Conservation (phyloP, 1,140 invertebrate genomes). For the Aethina tumida region DNA sequence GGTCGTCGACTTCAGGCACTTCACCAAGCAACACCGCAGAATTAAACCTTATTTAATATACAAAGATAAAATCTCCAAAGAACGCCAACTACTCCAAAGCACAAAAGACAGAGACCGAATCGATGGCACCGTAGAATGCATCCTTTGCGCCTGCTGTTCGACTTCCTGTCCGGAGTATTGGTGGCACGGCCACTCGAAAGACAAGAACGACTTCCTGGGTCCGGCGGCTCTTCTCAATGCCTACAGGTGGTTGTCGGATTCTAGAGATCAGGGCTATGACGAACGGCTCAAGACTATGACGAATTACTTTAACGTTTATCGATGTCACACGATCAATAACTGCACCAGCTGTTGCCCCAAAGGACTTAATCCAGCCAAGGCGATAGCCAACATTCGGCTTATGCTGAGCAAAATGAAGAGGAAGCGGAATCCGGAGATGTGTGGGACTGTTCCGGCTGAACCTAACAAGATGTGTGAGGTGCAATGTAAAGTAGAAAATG, state of each 20-base stretch:
- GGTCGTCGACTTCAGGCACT: slow-evolving; percentile 91
- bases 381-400: slow-evolving; percentile 93
- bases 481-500: too few species aligned
- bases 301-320: slow-evolving; percentile 90
- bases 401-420: slow-evolving; percentile 69
- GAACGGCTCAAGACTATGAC: slow-evolving; percentile 75
- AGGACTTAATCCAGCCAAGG: slow-evolving; percentile 85
- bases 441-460: slow-evolving; percentile 14
- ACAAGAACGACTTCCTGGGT: slow-evolving; percentile 84
- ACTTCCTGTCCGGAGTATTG: slow-evolving; percentile 96
- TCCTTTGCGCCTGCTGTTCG: slow-evolving; percentile 93
- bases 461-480: slow-evolving; percentile 12
- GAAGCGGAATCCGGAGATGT: slow-evolving; percentile 64
- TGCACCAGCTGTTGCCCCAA: slow-evolving; percentile 96
- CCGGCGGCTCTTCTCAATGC: slow-evolving; percentile 90
- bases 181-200: slow-evolving; percentile 63
- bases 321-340: slow-evolving; percentile 99
- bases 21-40: slow-evolving; percentile 86
- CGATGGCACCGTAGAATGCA: slow-evolving; percentile 94
- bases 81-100: slow-evolving; percentile 77
- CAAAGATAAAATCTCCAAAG: slow-evolving; percentile 40
- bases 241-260: slow-evolving; percentile 96
- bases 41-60: slow-evolving; percentile 83
- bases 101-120: slow-evolving; percentile 85
- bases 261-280: slow-evolving; percentile 74